These are phyloP conservation scores for Trochalopteron elliotii DNA, from an alignment of 2,113 vertebrate genomes.

Conservation along the genomic window DNA sequence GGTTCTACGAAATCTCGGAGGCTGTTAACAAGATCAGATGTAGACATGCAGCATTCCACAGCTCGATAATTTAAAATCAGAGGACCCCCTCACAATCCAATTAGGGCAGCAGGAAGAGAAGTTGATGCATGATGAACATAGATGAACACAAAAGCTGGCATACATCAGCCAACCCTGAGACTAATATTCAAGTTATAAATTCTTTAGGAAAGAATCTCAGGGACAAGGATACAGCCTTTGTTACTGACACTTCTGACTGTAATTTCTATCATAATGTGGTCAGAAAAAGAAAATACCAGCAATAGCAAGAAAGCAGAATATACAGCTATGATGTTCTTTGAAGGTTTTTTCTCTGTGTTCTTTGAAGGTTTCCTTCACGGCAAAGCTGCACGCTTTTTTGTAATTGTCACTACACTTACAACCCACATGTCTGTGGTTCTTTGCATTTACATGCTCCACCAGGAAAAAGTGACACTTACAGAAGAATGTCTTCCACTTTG, in stretches of 20 bases:
- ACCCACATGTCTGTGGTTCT: neutral
- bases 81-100: neutral
- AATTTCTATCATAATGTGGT: neutral
- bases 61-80: neutral
- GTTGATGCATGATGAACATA: neutral
- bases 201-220: neutral
- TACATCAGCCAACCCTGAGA: neutral
- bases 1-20: neutral
- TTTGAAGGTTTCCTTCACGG: neutral
- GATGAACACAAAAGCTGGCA: neutral
- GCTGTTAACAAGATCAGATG: neutral
- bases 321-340: neutral
- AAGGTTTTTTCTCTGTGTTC: neutral
- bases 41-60: neutral
- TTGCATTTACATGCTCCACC: neutral
- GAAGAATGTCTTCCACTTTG: neutral
- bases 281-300: neutral
- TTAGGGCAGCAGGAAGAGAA: neutral
- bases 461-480: neutral
- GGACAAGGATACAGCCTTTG: neutral
- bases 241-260: neutral
- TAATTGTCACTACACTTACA: neutral
- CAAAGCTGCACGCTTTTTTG: neutral
- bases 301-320: neutral
- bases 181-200: neutral